Percentiles rank a stretch among this genome's conserved stretches.
phyloP scores from a whole-genome alignment of 1,140 invertebrate species.

The Cryptotermes secundus region DNA sequence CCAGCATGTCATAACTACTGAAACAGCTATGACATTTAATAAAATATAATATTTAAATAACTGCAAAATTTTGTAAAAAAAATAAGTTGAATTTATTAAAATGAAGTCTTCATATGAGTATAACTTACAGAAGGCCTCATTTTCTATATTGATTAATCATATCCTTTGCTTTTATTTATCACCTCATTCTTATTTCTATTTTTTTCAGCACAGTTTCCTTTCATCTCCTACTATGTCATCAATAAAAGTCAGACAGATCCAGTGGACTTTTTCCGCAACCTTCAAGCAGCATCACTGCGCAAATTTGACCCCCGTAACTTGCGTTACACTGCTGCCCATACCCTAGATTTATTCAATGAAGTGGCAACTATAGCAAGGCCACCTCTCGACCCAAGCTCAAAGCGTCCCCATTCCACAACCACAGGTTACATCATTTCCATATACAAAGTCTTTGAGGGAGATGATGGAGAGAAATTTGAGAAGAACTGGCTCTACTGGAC shows the following conservation, averaged over 20 bases:
- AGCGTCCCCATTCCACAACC: slow-evolving; percentile 70
- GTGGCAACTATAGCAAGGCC: slow-evolving; percentile 87
- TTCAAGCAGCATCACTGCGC: slow-evolving; percentile 72
- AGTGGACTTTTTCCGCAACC: slow-evolving; percentile 77
- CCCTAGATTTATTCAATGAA: slow-evolving; percentile 82
- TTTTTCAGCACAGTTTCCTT: slow-evolving; percentile 79
- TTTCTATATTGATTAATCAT: background rate
- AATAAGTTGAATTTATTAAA: too few relatives aligned
- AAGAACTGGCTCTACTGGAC: slow-evolving; percentile 94
- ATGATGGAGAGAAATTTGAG: slow-evolving; percentile 86
- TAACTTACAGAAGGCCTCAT: background rate
- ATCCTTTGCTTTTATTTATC: background rate
- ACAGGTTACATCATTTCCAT: slow-evolving; percentile 91
- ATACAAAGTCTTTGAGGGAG: slow-evolving; percentile 92
- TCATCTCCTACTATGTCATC: slow-evolving; percentile 87
- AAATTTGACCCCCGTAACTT: slow-evolving; percentile 79
- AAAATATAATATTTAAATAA: too few relatives aligned
- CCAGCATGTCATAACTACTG: too few relatives aligned
- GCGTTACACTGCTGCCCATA: slow-evolving; percentile 81
- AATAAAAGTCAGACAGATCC: slow-evolving; percentile 83
- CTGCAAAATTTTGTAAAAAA: too few relatives aligned
- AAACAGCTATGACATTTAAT: too few relatives aligned
- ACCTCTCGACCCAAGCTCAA: slow-evolving; percentile 65
- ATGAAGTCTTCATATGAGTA: background rate
- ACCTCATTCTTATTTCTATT: background rate